Evolutionary conservation across 92 coral and sea anemone species (phyloP).

Genomic region (Hydrozoanthus gracilis): DNA sequence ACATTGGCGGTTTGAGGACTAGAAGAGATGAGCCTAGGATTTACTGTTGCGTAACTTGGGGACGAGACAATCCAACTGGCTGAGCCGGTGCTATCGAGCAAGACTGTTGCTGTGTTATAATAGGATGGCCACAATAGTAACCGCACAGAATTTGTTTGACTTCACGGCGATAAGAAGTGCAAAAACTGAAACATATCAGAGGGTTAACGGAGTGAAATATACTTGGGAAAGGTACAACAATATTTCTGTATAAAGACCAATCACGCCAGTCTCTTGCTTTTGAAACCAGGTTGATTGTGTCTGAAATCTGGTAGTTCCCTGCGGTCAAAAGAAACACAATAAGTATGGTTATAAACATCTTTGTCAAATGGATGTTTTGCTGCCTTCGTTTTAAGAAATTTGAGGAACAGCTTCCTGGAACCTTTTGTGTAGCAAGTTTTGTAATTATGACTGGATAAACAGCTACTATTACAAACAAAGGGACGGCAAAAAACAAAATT

Average conservation of each 20-base stretch:
- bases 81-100: too few species aligned
- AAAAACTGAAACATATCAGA: constrained; percentile 11
- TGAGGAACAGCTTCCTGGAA: constrained; percentile 8
- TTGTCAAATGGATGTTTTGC: constrained; percentile 20
- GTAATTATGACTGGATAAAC: constrained; percentile 7
- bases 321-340: background rate
- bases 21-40: too few species aligned
- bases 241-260: background rate
- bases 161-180: constrained; percentile 27
- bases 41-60: too few species aligned
- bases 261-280: background rate
- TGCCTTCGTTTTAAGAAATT: background rate
- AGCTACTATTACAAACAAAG: background rate
- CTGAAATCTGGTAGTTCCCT: background rate
- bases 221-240: constrained; percentile 15
- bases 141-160: constrained; percentile 19
- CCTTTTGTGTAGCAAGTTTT: background rate
- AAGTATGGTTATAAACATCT: constrained; percentile 27
- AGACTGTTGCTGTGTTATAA: background rate
- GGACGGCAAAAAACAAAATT: background rate
- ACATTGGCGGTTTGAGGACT: too few species aligned
- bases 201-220: constrained; percentile 35
- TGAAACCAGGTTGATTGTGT: background rate
- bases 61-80: too few species aligned
- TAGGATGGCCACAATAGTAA: background rate